Evolutionary conservation across 2,797 vertebrate genomes (phyloP).

Genomic region (Neoniphon sammara): DNA sequence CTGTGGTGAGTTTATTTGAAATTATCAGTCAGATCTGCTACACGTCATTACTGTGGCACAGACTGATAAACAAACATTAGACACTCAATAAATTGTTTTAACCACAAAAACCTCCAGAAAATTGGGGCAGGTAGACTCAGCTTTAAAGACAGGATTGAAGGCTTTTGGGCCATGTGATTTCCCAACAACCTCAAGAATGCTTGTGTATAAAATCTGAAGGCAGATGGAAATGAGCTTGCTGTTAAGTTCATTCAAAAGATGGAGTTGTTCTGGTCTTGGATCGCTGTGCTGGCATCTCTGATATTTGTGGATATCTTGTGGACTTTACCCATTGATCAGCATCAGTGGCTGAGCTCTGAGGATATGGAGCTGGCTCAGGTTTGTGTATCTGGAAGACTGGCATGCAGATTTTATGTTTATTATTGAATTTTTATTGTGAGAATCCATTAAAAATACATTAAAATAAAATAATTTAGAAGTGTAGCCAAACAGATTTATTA

Average conservation of each 20-base stretch:
- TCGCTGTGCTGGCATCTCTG: slow-evolving; percentile 57
- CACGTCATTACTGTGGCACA: neutral
- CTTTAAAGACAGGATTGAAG: slow-evolving; percentile 47
- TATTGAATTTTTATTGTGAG: neutral
- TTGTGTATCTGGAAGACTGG: slow-evolving; percentile 42
- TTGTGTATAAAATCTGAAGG: slow-evolving; percentile 62
- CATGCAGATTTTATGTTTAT: too few relatives aligned
- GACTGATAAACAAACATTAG: slow-evolving; percentile 15
- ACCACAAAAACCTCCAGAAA: slow-evolving; percentile 69
- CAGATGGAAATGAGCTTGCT: slow-evolving; percentile 23
- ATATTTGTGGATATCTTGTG: slow-evolving; percentile 49
- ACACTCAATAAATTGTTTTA: slow-evolving; percentile 51
- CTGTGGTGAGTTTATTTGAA: slow-evolving; percentile 9
- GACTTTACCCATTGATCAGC: slow-evolving; percentile 60
- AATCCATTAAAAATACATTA: neutral
- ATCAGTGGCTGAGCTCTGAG: slow-evolving; percentile 50
- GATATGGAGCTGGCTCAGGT: slow-evolving; percentile 75
- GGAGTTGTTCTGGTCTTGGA: slow-evolving; percentile 64
- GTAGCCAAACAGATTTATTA: neutral
- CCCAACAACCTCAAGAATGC: slow-evolving; percentile 41
- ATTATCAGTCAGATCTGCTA: neutral
- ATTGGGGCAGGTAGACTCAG: slow-evolving; percentile 49
- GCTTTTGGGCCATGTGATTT: slow-evolving; percentile 58
- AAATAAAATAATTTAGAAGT: neutral
- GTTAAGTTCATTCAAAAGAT: slow-evolving; percentile 61